A percentile compares a stretch with the other conserved stretches of the same genome.
Conservation (phyloP, 1,140 invertebrate species). For the Patella vulgata region DNA sequence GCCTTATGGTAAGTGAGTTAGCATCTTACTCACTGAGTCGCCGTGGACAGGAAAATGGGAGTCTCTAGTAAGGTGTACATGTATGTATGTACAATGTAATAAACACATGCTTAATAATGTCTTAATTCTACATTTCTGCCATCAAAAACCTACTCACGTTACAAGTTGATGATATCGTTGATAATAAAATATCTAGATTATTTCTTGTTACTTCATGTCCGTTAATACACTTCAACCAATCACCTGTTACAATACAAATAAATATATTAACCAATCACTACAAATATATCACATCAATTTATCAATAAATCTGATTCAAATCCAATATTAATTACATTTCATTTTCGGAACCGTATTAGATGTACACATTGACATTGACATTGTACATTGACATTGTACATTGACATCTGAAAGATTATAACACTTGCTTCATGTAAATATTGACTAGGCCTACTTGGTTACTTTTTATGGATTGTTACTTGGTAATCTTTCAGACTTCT, state of each 20-base stretch:
- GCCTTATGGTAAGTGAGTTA: no score
- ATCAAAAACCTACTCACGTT: no score
- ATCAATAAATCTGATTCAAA: slow-evolving; percentile 23
- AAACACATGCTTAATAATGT: no score
- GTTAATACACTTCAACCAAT: slow-evolving; percentile 54
- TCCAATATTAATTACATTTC: slow-evolving; percentile 15
- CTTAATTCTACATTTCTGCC: no score
- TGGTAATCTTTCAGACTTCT: no score
- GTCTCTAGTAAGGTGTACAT: no score
- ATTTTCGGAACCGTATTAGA: slow-evolving; percentile 18
- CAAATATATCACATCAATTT: background rate
- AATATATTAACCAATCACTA: background rate
- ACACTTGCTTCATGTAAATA: slow-evolving; percentile 16
- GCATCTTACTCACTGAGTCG: no score
- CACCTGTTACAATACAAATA: slow-evolving; percentile 39
- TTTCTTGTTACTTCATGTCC: slow-evolving; percentile 44
- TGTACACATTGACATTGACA: slow-evolving; percentile 17
- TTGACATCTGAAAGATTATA: slow-evolving; percentile 12
- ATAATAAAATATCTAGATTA: slow-evolving; percentile 46
- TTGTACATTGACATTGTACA: no score
- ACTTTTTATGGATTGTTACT: no score
- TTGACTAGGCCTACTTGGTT: no score
- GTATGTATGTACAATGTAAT: no score
- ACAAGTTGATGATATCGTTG: slow-evolving; percentile 13
- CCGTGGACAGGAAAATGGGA: no score